A percentile compares a stretch with the other conserved stretches of the same genome.
Conservation (phyloP, 2,113 vertebrate genomes). For the Chiloscyllium plagiosum region DNA sequence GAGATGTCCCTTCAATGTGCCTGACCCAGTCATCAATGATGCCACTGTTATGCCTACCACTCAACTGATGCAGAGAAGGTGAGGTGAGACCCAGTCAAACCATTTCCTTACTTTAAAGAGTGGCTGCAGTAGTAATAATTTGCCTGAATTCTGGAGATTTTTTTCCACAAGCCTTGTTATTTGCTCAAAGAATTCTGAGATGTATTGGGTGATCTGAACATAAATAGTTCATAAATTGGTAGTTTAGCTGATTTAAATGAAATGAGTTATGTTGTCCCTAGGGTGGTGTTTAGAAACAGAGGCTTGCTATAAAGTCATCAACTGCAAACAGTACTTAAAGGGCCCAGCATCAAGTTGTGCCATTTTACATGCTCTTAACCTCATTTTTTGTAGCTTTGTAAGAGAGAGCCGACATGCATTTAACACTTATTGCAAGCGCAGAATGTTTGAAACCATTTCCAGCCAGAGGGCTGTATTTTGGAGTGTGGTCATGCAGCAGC, state of each 20-base stretch:
- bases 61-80: not conserved
- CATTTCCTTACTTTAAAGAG: not conserved
- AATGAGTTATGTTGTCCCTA: not conserved
- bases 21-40: not conserved
- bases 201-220: not conserved
- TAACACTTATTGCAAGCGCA: not conserved
- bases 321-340: not conserved
- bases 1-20: not conserved
- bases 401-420: not conserved
- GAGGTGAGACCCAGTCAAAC: not conserved
- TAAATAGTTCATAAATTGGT: not conserved
- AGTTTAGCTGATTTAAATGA: not conserved
- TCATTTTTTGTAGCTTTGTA: not conserved
- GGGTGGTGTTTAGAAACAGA: not conserved
- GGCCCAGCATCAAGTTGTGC: not conserved
- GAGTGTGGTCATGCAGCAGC: not conserved
- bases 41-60: not conserved
- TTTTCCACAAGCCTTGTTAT: not conserved
- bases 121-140: not conserved
- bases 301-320: not conserved
- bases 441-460: not conserved
- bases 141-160: not conserved
- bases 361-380: not conserved
- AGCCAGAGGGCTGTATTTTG: not conserved
- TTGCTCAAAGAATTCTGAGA: not conserved